A percentile compares a stretch with the other conserved stretches of the same genome.
phyloP scores from a whole-genome alignment of 2,888 invertebrate species.

The Tachystola acroxantha region DNA sequence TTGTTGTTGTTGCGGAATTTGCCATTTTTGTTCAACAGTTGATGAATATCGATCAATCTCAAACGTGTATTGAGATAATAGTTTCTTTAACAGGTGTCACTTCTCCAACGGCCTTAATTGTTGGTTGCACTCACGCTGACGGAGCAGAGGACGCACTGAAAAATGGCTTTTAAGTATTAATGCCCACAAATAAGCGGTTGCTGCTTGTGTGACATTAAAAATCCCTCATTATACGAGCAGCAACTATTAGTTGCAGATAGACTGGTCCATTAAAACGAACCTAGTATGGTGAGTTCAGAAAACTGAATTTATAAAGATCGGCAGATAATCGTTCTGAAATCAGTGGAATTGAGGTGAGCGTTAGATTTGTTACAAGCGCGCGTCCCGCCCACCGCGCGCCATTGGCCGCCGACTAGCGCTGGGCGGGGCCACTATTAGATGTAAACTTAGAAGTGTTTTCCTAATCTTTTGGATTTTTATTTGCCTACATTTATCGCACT shows the following conservation, averaged over 20 bases:
- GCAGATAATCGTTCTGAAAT: neutral
- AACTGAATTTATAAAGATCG: neutral
- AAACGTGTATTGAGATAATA: too few relatives aligned
- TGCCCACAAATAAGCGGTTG: constrained; percentile 68
- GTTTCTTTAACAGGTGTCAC: too few relatives aligned
- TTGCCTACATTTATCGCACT: constrained; percentile 13
- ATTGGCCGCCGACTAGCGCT: constrained; percentile 59
- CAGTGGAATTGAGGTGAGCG: neutral
- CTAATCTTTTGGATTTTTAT: constrained; percentile 28
- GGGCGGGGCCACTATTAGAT: constrained; percentile 72
- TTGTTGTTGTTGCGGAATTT: too few relatives aligned
- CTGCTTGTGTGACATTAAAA: constrained; percentile 55
- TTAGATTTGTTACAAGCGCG: constrained; percentile 53
- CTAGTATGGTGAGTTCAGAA: constrained; percentile 7
- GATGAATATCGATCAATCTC: too few relatives aligned
- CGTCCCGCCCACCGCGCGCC: constrained; percentile 61
- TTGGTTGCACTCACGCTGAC: constrained; percentile 54
- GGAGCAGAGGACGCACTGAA: constrained; percentile 57
- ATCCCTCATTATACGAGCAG: constrained; percentile 42
- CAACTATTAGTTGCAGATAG: constrained; percentile 36
- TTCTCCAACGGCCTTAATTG: too few relatives aligned
- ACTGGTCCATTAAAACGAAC: constrained; percentile 13
- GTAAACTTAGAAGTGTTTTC: constrained; percentile 55
- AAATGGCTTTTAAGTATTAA: constrained; percentile 68
- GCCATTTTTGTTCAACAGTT: too few relatives aligned